Conservation (phyloP, 2,113 vertebrate species). For the Perca fluviatilis region DNA sequence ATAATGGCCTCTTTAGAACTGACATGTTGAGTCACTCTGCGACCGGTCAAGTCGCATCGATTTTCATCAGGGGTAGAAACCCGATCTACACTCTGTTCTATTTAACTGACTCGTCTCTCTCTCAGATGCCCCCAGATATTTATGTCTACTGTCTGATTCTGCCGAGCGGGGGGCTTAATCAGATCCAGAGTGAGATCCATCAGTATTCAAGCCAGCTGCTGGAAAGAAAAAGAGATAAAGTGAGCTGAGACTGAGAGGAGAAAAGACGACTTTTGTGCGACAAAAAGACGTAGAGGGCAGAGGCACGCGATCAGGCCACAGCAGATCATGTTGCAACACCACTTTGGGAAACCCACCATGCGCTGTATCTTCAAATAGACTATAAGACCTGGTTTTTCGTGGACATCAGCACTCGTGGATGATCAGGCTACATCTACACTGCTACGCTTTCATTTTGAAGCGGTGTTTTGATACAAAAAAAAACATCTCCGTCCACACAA, state of each 20-base stretch:
- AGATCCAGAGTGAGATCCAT: slow-evolving; percentile 78
- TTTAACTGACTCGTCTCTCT: slow-evolving; percentile 68
- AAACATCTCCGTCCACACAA: too few relatives aligned
- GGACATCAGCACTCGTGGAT: background rate
- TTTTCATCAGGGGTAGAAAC: slow-evolving; percentile 83
- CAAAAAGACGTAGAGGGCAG: slow-evolving; percentile 38
- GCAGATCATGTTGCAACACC: slow-evolving; percentile 8
- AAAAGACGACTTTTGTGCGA: slow-evolving; percentile 33
- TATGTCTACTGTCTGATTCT: slow-evolving; percentile 83
- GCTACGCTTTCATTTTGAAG: too few relatives aligned
- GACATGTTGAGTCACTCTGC: slow-evolving; percentile 82
- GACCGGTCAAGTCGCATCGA: slow-evolving; percentile 79
- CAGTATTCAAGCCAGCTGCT: slow-evolving; percentile 77
- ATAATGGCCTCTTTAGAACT: slow-evolving; percentile 81
- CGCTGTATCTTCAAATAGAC: slow-evolving; percentile 7
- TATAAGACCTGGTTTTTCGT: background rate
- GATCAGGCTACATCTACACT: too few relatives aligned
- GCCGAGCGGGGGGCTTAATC: slow-evolving; percentile 76
- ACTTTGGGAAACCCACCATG: slow-evolving; percentile 8
- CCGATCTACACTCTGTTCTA: slow-evolving; percentile 69
- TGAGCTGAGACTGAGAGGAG: slow-evolving; percentile 52
- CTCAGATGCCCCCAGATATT: slow-evolving; percentile 82
- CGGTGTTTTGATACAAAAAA: too few relatives aligned
- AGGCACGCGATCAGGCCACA: slow-evolving; percentile 6
- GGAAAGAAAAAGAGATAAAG: slow-evolving; percentile 62